Percentiles rank a stretch among this genome's conserved stretches.
Conservation (phyloP, 1,140 invertebrate species). For the Tetramorium alpestre region DNA sequence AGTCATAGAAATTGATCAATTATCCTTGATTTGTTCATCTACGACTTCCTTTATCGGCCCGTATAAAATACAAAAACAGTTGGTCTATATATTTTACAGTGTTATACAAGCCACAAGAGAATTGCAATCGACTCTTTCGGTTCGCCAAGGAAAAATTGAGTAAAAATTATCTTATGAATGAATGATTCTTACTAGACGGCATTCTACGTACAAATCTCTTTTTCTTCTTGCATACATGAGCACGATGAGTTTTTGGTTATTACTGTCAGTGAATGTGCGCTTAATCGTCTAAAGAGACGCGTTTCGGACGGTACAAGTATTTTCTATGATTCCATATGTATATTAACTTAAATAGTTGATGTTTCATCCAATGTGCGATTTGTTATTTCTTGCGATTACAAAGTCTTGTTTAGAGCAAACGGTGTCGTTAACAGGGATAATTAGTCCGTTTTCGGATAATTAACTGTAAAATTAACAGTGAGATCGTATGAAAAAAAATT, state of each 20-base stretch:
- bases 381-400: not conserved
- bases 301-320: constrained; percentile 13
- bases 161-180: not conserved
- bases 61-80: not conserved
- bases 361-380: not conserved
- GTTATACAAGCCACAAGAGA: not conserved
- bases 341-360: constrained; percentile 17
- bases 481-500: not conserved
- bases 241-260: not conserved
- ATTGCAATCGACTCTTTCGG: not conserved
- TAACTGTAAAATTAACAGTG: not conserved
- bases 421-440: not conserved
- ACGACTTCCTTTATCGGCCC: not conserved
- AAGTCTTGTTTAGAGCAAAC: not conserved
- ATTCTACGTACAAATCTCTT: not conserved
- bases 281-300: not conserved
- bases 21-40: not conserved
- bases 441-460: not conserved
- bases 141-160: not conserved
- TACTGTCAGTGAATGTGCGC: not conserved
- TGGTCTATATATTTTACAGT: not conserved
- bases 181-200: not conserved
- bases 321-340: not conserved
- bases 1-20: not conserved
- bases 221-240: not conserved